Evolutionary conservation across 1,140 invertebrate genomes (phyloP).

Genomic region (Varroa destructor): DNA sequence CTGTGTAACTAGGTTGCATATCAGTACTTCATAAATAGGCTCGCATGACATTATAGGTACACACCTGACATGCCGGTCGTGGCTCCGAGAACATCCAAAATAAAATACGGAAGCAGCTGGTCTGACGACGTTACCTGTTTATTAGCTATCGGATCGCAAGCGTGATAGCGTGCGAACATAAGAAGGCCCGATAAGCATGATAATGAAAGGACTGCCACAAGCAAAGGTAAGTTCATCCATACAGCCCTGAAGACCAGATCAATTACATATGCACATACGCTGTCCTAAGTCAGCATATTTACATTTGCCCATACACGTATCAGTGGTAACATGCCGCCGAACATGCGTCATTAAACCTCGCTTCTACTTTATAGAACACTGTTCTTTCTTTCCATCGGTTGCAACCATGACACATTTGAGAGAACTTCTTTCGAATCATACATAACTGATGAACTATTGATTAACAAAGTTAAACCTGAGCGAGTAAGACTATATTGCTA

Average conservation of each 20-base stretch:
- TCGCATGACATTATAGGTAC: too few species aligned
- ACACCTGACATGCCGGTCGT: background rate
- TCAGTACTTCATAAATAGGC: too few species aligned
- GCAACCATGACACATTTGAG: too few species aligned
- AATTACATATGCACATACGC: background rate
- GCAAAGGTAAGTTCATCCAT: slow-evolving; percentile 38
- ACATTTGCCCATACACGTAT: slow-evolving; percentile 28
- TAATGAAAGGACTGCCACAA: slow-evolving; percentile 38
- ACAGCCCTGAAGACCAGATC: slow-evolving; percentile 37
- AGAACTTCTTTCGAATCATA: too few species aligned
- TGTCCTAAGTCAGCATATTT: slow-evolving; percentile 8
- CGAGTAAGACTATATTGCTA: too few species aligned
- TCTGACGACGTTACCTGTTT: slow-evolving; percentile 38
- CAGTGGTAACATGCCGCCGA: slow-evolving; percentile 19
- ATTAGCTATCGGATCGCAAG: slow-evolving; percentile 40
- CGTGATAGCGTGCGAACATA: slow-evolving; percentile 40
- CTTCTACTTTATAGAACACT: too few species aligned
- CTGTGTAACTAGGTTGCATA: too few species aligned
- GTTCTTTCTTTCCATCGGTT: too few species aligned
- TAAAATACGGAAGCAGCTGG: slow-evolving; percentile 37
- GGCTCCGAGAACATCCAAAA: slow-evolving; percentile 9
- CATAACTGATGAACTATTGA: too few species aligned
- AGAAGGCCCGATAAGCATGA: slow-evolving; percentile 40
- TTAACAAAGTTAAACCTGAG: too few species aligned
- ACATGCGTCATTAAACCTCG: too few species aligned